These are phyloP conservation scores for Nesogale talazaci DNA, from an alignment of 2,113 vertebrate species.

Conservation along the genomic window DNA sequence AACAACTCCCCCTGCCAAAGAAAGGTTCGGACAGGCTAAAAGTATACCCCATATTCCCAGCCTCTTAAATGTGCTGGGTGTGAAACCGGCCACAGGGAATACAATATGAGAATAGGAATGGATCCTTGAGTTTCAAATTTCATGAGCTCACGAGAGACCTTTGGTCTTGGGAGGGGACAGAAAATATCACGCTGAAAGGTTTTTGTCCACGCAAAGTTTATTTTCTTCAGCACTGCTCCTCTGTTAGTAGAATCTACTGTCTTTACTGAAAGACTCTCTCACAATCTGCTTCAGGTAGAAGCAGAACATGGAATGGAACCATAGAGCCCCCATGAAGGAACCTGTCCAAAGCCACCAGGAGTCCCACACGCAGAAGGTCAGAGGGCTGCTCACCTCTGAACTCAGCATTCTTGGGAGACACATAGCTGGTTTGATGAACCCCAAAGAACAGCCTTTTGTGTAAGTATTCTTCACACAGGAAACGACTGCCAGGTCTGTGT, in stretches of 20 bases:
- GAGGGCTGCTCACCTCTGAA: constrained; percentile 81
- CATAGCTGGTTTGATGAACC: constrained; percentile 84
- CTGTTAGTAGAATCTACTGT: constrained; percentile 1
- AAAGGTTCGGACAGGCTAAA: constrained; percentile 21
- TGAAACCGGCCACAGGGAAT: constrained; percentile 63
- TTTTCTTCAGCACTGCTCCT: constrained; percentile 52
- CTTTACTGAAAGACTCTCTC: constrained; percentile 47
- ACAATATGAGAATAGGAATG: constrained; percentile 69
- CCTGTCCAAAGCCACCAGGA: constrained; percentile 72
- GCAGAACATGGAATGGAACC: constrained; percentile 8
- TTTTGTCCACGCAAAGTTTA: constrained; percentile 59
- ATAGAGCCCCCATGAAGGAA: constrained; percentile 44
- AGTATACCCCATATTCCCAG: constrained; percentile 46
- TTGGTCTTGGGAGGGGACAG: constrained; percentile 52
- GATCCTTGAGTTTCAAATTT: constrained; percentile 68
- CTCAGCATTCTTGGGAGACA: constrained; percentile 79
- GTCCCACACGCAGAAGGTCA: constrained; percentile 75
- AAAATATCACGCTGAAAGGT: constrained; percentile 28
- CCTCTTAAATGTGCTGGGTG: constrained; percentile 56
- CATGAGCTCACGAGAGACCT: constrained; percentile 49
- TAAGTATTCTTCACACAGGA: constrained; percentile 84
- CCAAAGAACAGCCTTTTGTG: constrained; percentile 80
- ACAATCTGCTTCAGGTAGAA: constrained; percentile 54
- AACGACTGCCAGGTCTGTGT: constrained; percentile 83
- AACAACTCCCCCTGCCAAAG: too few relatives aligned